A percentile compares a stretch with the other conserved stretches of the same genome.
These are phyloP conservation scores for Atrichornis clamosus DNA, from an alignment of 2,113 vertebrate species.

Conservation along the genomic window DNA sequence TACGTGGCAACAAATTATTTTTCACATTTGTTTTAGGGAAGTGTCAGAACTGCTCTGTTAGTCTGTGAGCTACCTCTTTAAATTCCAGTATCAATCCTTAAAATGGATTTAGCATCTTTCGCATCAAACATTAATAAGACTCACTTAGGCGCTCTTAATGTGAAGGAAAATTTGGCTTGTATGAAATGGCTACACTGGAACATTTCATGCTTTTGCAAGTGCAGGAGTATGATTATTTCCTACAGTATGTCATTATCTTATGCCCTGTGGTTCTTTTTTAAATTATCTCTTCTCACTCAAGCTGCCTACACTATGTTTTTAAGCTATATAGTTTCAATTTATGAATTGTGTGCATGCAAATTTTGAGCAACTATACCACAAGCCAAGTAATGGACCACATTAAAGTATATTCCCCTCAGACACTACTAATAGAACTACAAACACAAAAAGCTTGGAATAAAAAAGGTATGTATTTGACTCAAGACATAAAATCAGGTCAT, in stretches of 20 bases:
- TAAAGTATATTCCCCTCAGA: slow-evolving; percentile 7
- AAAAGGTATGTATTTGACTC: background rate
- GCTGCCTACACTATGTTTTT: slow-evolving; percentile 20
- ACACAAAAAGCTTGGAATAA: background rate
- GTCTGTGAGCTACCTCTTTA: slow-evolving; percentile 16
- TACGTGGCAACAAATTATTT: background rate
- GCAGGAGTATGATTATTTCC: slow-evolving; percentile 57
- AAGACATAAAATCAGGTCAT: slow-evolving; percentile 41
- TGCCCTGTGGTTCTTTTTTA: slow-evolving; percentile 54
- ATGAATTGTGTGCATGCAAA: slow-evolving; percentile 34
- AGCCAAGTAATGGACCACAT: slow-evolving; percentile 17
- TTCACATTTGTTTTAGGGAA: background rate
- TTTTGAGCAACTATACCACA: slow-evolving; percentile 47
- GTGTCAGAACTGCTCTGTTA: background rate
- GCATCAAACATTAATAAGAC: slow-evolving; percentile 60
- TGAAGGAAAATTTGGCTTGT: slow-evolving; percentile 37
- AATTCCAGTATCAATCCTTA: slow-evolving; percentile 43
- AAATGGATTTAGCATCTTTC: slow-evolving; percentile 49
- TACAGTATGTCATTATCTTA: slow-evolving; percentile 59
- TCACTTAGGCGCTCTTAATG: slow-evolving; percentile 54
- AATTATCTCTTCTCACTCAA: slow-evolving; percentile 45
- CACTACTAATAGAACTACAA: slow-evolving; percentile 11
- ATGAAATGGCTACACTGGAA: slow-evolving; percentile 59
- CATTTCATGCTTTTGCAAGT: slow-evolving; percentile 56
- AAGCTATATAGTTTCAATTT: slow-evolving; percentile 50